phyloP scores from a whole-genome alignment of 2,113 vertebrate genomes.

The Rhegmatorhina hoffmannsi region DNA sequence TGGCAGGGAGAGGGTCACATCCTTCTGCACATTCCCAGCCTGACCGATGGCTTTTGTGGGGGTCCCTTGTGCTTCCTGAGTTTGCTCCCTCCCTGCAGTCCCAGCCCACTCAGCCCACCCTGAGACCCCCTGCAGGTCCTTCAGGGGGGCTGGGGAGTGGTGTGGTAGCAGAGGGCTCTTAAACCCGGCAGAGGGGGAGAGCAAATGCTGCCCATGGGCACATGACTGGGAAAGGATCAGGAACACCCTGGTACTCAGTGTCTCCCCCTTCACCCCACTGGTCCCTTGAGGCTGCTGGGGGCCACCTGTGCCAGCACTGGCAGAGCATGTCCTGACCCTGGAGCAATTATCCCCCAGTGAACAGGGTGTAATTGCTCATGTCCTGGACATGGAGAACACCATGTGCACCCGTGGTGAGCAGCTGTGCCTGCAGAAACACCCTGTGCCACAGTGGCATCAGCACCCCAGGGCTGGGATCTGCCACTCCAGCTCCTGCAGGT shows the following conservation, averaged over 20 bases:
- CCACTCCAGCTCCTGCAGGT: neutral
- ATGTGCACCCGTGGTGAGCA: rapidly evolving
- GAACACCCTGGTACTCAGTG: neutral
- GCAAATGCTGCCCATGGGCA: neutral
- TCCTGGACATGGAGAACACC: rapidly evolving
- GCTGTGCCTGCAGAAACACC: neutral
- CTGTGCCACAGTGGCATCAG: rapidly evolving
- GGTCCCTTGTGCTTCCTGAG: neutral
- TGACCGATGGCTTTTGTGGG: neutral
- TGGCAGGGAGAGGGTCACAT: neutral
- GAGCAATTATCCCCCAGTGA: neutral
- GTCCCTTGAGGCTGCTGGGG: neutral
- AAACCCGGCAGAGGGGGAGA: no score
- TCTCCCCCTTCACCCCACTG: rapidly evolving
- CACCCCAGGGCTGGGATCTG: neutral
- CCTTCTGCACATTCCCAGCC: neutral
- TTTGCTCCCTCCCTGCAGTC: neutral
- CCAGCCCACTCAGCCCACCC: neutral
- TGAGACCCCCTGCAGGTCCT: rapidly evolving
- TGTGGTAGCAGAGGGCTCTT: neutral
- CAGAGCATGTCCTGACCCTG: rapidly evolving
- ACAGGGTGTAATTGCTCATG: neutral
- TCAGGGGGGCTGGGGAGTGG: neutral
- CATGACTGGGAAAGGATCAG: rapidly evolving
- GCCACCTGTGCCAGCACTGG: neutral